Evolutionary conservation across 2,113 vertebrate genomes (phyloP).

Genomic region (Hirundichthys speculiger): DNA sequence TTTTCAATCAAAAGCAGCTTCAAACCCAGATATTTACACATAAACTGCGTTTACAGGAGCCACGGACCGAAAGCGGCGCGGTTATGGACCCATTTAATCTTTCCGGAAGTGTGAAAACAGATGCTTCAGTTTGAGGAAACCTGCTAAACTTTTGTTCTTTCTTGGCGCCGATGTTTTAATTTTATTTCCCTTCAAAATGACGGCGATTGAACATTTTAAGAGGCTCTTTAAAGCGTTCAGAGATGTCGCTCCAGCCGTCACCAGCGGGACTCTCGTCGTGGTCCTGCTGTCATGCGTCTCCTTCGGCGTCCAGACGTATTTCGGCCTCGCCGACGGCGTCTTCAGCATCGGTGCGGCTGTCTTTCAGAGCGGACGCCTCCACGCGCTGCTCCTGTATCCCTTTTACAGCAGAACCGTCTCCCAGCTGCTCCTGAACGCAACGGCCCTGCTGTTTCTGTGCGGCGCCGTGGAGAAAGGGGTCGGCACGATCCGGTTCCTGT

Average conservation of each 20-base stretch:
- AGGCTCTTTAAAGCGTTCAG: conserved; percentile 18
- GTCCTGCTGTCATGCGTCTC: conserved; percentile 32
- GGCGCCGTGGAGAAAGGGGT: conserved; percentile 67
- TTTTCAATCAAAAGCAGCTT: too few relatives aligned
- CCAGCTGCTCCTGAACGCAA: conserved; percentile 62
- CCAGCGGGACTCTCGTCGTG: conserved; percentile 45
- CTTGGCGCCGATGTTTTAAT: too few relatives aligned
- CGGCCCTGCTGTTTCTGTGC: conserved; percentile 48
- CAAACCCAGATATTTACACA: too few relatives aligned
- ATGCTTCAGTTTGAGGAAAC: background rate
- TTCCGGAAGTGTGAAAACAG: background rate
- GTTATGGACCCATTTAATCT: conserved; percentile 4
- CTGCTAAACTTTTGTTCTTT: background rate
- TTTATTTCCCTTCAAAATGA: conserved; percentile 8
- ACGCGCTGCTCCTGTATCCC: conserved; percentile 51
- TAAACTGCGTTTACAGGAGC: too few relatives aligned
- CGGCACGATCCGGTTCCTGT: conserved; percentile 69
- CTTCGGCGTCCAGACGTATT: conserved; percentile 48
- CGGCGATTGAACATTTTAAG: background rate
- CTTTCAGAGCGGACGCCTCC: conserved; percentile 55
- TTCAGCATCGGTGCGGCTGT: conserved; percentile 60
- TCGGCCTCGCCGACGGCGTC: conserved; percentile 17
- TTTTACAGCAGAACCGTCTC: conserved; percentile 49
- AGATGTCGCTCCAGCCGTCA: conserved; percentile 38
- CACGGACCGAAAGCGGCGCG: background rate